A percentile compares a stretch with the other conserved stretches of the same genome.
phyloP scores from a whole-genome alignment of 1,140 invertebrate genomes.

The Pogonognathellus flavescens region DNA sequence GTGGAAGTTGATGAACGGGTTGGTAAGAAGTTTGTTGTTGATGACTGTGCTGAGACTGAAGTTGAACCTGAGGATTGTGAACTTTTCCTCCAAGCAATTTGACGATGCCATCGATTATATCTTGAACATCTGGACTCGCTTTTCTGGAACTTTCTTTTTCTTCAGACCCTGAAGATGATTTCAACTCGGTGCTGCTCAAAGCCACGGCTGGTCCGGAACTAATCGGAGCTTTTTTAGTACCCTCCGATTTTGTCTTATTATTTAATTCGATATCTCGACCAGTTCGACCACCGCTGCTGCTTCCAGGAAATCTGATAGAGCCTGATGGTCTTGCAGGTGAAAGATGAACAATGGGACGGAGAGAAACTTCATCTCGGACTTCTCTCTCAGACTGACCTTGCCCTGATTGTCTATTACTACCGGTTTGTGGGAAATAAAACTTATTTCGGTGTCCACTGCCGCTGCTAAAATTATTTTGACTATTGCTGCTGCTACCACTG shows the following conservation, averaged over 20 bases:
- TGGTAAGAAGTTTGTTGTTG: conserved; percentile 73
- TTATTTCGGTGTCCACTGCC: conserved; percentile 14
- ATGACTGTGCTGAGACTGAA: conserved; percentile 62
- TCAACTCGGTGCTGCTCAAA: not conserved
- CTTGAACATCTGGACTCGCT: conserved; percentile 85
- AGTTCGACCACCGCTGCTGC: conserved; percentile 7
- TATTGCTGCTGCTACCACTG: conserved; percentile 15
- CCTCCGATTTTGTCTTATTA: not conserved
- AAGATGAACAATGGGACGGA: not conserved
- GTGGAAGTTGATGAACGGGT: conserved; percentile 68
- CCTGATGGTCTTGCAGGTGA: not conserved
- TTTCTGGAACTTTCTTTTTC: conserved; percentile 63
- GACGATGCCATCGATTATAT: conserved; percentile 90
- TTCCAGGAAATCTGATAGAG: conserved; percentile 7
- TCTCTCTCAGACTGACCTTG: not conserved
- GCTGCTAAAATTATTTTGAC: conserved; percentile 43
- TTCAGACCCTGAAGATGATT: not conserved
- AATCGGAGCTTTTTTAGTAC: not conserved
- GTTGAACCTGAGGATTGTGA: conserved; percentile 70
- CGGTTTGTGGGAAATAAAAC: not conserved
- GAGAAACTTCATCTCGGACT: not conserved
- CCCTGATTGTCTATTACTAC: not conserved
- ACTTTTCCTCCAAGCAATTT: conserved; percentile 90
- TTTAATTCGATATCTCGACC: not conserved
- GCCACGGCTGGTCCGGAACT: conserved; percentile 70